Base-by-base conservation (phyloP, 2,797 vertebrate species). In the Lycodopsis pacificus region DNA sequence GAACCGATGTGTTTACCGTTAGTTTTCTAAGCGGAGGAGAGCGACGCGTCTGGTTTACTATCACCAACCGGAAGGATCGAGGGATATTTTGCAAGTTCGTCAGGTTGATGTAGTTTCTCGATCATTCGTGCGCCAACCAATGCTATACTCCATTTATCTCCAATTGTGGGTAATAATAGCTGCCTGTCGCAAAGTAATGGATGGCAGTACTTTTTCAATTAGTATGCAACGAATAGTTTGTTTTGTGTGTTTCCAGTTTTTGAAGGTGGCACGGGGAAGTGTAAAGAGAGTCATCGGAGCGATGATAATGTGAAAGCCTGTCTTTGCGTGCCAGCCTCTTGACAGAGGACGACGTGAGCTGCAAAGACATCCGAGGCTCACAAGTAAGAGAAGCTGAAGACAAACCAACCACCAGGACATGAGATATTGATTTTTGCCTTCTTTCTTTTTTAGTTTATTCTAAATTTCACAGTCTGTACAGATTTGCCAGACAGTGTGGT, bases 401-500 rank as follows among this genome's bases (percentile, higher is more conserved):
- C 83, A 85, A 88, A 79, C 53, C 77, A 73, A 84, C 83, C 77
- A 89, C 77, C 80, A 78, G 88, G 85, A 82, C 74, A 77, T 71
- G 69, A 84, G n/a, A 66, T 64, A 64, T 62, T 63, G 36, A 81
- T 80, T 54, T 79, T 25, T 68, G 20, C 54, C 19, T 54, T 68
- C 49, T 49, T 25, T 73, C 75, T 22, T 22, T 76, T 38, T 71
- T 54, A 69, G 40, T 42, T 56, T 44, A 20, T 46, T n/a, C 48
- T 17, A 49, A 76, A 51, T 57, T 80, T 87, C 79, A 89, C 88
- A 89, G 87, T 68, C 89, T 76, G 79, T 72, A 86, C 86, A 91
- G 86, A 90, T 92, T 86, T 90, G 86, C 85, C 88, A 86, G 80
- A 87, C 72, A 71, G 77, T 76, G 81, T 81, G 80, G 75, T 82